Evolutionary conservation across 2,888 invertebrate genomes (phyloP), one percentile per base, ranked within the genome.

Genomic region (Branchellion lobata): DNA sequence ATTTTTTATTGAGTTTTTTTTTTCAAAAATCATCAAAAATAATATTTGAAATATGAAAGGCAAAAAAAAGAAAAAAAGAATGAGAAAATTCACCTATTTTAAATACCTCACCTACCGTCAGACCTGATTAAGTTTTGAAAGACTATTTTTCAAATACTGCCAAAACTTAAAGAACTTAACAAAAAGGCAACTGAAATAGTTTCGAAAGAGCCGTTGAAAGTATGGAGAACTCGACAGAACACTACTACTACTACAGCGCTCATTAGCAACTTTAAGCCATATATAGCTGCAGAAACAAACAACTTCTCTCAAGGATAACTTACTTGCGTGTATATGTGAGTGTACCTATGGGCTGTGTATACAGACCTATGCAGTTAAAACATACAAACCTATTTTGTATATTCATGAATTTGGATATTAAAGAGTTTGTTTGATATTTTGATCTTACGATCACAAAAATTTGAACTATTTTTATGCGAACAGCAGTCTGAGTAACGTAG

Each of bases 211-310:
- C 24, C 61, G n/a, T 14, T n/a, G 21, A 24, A n/a, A 57, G 24
- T 57, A 57, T 57, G 21, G 40, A 40, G 40, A 57, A n/a, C 24
- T 57, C 61, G n/a, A 14, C 61, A 57, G 24, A 8, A 57, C 61
- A 57, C 61, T 57, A 57, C 61, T 57, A 57, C 61, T 57, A 57
- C 61, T 57, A 57, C 61, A 57, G 61, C 61, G 3, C 21, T 57
- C 61, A 57, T 24, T 57, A 57, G 61, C 61, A 57, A 57, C 61
- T 24, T 57, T 8, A 57, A 24, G 61, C 11, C n/a, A 5, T 57
- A 57, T 57, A 57, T 57, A 57, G 61, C 61, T 57, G 61, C 61
- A 57, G 61, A 57, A 57, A 57, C 61, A 57, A 57, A 57, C 61
- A 57, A 57, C 61, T 14, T 24, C n/a, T 24, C 24, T 57, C 61